phyloP scores from a whole-genome alignment of 2,888 invertebrate genomes.

The Gymnosoma rotundatum region DNA sequence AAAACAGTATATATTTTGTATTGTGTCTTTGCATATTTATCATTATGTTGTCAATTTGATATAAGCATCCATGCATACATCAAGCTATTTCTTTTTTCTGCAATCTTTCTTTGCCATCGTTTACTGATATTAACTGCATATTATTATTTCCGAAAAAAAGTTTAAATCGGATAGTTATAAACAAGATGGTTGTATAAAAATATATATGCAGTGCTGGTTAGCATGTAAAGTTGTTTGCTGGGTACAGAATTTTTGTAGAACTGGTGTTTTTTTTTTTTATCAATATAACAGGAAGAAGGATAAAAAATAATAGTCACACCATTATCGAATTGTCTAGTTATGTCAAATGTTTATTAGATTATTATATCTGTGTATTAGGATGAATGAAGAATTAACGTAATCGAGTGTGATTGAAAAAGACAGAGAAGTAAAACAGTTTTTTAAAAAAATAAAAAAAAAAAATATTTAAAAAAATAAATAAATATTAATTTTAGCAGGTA shows the following conservation, averaged over 20 bases:
- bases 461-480: no score
- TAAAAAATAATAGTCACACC: conserved; percentile 51
- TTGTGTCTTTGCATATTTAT: conserved; percentile 29
- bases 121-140: conserved; percentile 63
- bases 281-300: conserved; percentile 11
- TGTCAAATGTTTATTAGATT: conserved; percentile 64
- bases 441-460: no score
- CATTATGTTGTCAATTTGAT: conserved; percentile 7
- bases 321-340: conserved; percentile 65
- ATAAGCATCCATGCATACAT: not conserved
- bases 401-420: conserved; percentile 61
- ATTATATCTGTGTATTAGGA: conserved; percentile 49
- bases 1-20: conserved; percentile 3
- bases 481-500: no score
- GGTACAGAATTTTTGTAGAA: not conserved
- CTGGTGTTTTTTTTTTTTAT: not conserved
- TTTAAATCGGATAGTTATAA: not conserved
- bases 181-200: not conserved
- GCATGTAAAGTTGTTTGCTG: not conserved
- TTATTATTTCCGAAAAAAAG: conserved; percentile 17
- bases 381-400: conserved; percentile 52
- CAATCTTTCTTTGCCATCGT: conserved; percentile 57
- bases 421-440: not conserved
- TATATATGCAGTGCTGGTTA: not conserved
- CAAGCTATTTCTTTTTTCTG: conserved; percentile 18